These are phyloP conservation scores for Neolamprologus fasciatus DNA, from an alignment of 2,113 vertebrate species.

Conservation along the genomic window DNA sequence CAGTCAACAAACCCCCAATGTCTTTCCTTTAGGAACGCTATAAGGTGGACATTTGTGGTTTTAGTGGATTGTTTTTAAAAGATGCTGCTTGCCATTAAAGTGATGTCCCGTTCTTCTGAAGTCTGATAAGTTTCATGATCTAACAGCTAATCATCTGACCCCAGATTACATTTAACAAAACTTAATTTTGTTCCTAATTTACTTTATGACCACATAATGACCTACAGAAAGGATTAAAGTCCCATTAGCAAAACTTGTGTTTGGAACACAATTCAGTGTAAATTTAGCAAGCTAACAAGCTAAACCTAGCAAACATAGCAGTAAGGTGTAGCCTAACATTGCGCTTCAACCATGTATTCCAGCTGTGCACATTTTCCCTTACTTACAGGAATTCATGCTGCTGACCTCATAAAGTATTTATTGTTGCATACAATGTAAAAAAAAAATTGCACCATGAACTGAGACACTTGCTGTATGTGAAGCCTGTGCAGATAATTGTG, in stretches of 20 bases:
- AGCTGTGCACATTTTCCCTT: not conserved
- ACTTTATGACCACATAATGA: not conserved
- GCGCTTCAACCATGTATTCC: not conserved
- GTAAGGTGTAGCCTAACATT: not conserved
- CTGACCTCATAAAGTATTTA: not conserved
- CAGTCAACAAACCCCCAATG: not conserved
- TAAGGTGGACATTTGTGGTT: not conserved
- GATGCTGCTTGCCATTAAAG: not conserved
- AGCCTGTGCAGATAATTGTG: not conserved
- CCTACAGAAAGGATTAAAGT: not conserved
- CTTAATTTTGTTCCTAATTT: not conserved
- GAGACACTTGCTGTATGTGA: not conserved
- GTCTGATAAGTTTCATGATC: not conserved
- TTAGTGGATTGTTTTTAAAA: not conserved
- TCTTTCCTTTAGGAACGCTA: accelerated
- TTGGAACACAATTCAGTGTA: not conserved
- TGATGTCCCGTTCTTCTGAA: accelerated
- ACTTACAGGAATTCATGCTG: not conserved
- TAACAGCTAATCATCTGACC: not conserved
- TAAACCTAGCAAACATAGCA: not conserved
- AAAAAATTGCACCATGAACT: not conserved
- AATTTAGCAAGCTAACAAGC: not conserved
- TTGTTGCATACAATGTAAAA: not conserved
- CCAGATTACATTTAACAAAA: not conserved
- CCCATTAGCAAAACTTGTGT: not conserved